Conservation (phyloP, 1,140 invertebrate species). For the Nasonia vitripennis region DNA sequence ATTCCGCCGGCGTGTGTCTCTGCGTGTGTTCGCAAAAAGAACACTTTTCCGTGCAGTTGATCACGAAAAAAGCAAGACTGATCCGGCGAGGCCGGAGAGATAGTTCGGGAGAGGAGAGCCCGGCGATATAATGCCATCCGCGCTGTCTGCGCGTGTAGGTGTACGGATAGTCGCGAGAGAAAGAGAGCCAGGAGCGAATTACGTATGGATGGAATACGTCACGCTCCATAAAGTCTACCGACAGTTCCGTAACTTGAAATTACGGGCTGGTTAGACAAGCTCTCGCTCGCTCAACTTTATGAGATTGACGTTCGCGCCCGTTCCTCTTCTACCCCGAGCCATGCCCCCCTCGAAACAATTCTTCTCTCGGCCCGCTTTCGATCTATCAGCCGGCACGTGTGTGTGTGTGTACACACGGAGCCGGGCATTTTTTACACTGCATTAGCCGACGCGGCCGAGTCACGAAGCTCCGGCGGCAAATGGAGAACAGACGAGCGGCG, state of each 20-base stretch:
- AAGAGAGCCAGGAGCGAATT: constrained; percentile 8
- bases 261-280: constrained; percentile 38
- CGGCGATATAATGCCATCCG: neutral
- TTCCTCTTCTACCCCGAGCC: neutral
- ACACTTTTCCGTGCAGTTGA: neutral
- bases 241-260: constrained; percentile 30
- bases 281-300: constrained; percentile 17
- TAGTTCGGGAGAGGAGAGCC: neutral
- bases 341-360: neutral
- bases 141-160: neutral
- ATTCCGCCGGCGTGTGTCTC: no score
- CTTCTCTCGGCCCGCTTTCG: neutral
- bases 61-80: neutral
- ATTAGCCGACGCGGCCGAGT: no score
- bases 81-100: neutral
- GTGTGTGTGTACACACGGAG: no score
- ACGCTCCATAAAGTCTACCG: constrained; percentile 30
- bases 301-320: neutral
- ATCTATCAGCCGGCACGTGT: neutral
- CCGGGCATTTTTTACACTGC: no score
- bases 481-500: neutral
- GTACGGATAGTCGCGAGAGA: neutral
- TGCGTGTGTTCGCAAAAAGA: neutral
- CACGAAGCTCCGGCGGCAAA: neutral
- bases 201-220: constrained; percentile 37